Conservation (phyloP, 1,140 invertebrate species). For the Trigoniulus corallinus region DNA sequence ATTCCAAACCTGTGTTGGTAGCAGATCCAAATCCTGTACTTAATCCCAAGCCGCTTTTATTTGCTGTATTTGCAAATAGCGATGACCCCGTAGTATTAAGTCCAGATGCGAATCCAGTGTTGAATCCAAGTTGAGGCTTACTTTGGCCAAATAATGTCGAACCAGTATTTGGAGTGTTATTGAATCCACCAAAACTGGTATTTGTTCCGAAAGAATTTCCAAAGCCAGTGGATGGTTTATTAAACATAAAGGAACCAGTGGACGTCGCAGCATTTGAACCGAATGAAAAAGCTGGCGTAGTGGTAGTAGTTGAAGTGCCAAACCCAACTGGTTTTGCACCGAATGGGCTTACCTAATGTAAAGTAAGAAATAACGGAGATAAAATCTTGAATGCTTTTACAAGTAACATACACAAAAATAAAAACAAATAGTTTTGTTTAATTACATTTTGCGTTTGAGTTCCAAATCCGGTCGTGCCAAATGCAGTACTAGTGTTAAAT, state of each 20-base stretch:
- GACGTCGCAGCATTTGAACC: constrained; percentile 17
- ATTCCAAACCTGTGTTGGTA: not conserved
- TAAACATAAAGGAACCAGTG: constrained; percentile 18
- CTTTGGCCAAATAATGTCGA: constrained; percentile 9
- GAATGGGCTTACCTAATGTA: not conserved
- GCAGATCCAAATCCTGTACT: not conserved
- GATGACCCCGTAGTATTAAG: not conserved
- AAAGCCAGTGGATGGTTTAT: constrained; percentile 14
- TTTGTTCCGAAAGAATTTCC: constrained; percentile 15
- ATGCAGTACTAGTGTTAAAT: constrained; percentile 14
- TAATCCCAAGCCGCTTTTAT: constrained; percentile 24
- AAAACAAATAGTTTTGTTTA: not conserved
- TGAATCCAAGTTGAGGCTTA: constrained; percentile 11
- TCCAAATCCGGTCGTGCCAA: constrained; percentile 29
- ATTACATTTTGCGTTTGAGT: constrained; percentile 20
- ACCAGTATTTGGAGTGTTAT: constrained; percentile 11
- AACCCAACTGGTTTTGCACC: constrained; percentile 15
- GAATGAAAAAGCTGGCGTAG: constrained; percentile 8
- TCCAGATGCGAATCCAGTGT: constrained; percentile 5
- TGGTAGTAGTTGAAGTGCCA: not conserved
- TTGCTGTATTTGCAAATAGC: constrained; percentile 29
- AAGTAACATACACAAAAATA: not conserved
- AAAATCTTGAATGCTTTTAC: not conserved
- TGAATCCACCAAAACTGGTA: constrained; percentile 9
- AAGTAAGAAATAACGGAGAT: too few relatives aligned